Base-by-base conservation (phyloP, 2,888 invertebrate genomes). In the Lysandra coridon region DNA sequence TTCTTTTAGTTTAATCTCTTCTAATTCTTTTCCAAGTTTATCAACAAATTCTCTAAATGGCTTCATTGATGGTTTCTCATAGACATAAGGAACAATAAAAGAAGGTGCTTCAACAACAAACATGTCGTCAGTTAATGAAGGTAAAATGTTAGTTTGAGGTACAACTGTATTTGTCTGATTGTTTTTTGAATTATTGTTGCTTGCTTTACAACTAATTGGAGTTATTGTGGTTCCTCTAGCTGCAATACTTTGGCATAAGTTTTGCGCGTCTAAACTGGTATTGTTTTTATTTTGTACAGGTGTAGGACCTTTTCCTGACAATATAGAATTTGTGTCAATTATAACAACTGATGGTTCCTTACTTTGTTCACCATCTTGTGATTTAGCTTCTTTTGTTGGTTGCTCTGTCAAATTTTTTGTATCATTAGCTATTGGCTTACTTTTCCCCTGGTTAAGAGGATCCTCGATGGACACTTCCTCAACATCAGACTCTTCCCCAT, bases 31-130 rank as follows among this genome's bases (percentile, higher is more conserved):
- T 37, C 96, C 96, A 81, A 97, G 91, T 87, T 96, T 96, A 78
- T 95, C 95, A 57, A 97, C 96, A 88, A 97, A 97, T 82, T 97
- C 96, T 87, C 96, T 97, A 81, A 98, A 95, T 81, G 97, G 97
- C 86, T 97, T 97, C 1, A 97, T 92, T 0, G 98, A 98, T 37
- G 98, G 98, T 89, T 98, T 98, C 89, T 98, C 98, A 92, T 98
- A 98, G 17, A 98, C 98, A 90, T 98, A 98, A 62, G 98, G 98
- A 83, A 98, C 98, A 89, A 98, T 98, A 87, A 98, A 98, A 62
- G 98, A 98, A 12, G 98, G 98, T 49, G 98, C 98, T 92, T 98
- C 98, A 40, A 98, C 97, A 40, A 98, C 98, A 92, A 97, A 98
- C 97, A 98, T 98, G 85, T 98, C 98, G 90, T 98, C 98, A 62